These are phyloP conservation scores for Epinotia nisella DNA, from an alignment of 2,888 invertebrate genomes.

Conservation along the genomic window DNA sequence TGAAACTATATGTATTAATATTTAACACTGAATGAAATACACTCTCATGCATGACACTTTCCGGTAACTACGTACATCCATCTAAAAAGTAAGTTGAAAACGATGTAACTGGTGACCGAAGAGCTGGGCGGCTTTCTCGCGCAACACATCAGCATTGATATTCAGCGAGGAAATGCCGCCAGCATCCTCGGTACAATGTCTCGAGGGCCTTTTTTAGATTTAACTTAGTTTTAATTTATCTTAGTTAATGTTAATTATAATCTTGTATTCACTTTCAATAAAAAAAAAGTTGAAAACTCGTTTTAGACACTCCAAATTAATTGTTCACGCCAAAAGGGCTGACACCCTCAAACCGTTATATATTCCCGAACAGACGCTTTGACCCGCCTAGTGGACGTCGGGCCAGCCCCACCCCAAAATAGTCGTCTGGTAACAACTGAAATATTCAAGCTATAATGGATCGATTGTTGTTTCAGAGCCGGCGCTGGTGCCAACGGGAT, in stretches of 20 bases:
- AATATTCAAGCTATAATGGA: constrained; percentile 39
- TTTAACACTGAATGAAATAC: not conserved
- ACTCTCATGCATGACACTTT: constrained; percentile 1
- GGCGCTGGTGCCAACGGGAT: constrained; percentile 96
- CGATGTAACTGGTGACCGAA: too few species aligned
- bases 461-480: constrained; percentile 86
- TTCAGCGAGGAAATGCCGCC: too few species aligned
- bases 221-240: too few species aligned
- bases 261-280: too few species aligned
- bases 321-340: constrained; percentile 24
- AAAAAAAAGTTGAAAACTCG: not conserved
- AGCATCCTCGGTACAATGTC: too few species aligned
- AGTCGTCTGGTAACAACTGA: constrained; percentile 25
- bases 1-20: not conserved
- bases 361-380: constrained; percentile 31
- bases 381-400: constrained; percentile 28
- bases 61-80: not conserved
- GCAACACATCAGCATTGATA: too few species aligned
- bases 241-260: too few species aligned
- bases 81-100: not conserved
- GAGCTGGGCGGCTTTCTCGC: too few species aligned
- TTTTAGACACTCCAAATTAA: constrained; percentile 26
- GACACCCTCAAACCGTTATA: constrained; percentile 27
- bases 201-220: too few species aligned
- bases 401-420: constrained; percentile 28